phyloP scores from a whole-genome alignment of 2,113 vertebrate genomes.

The Rhipidura dahli region DNA sequence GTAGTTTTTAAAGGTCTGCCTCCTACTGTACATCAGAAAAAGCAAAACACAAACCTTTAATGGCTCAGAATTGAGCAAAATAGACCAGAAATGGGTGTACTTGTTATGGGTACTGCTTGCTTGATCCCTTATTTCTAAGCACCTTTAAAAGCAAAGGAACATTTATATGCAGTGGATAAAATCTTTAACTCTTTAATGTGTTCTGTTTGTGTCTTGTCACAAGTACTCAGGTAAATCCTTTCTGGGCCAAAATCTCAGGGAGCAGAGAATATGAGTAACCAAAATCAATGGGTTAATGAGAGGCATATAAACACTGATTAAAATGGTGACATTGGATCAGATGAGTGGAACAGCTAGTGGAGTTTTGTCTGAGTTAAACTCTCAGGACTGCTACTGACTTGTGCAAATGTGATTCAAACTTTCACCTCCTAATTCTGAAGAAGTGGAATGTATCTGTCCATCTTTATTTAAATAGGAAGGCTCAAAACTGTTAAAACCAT shows the following conservation, averaged over 20 bases:
- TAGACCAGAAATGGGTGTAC: neutral
- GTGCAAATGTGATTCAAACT: neutral
- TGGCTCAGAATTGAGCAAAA: neutral
- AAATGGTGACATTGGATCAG: neutral
- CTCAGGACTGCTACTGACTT: neutral
- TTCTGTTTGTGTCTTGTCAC: neutral
- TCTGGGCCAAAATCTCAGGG: neutral
- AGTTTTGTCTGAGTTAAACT: neutral
- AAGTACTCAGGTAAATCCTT: neutral
- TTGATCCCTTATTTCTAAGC: neutral
- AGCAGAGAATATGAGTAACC: neutral
- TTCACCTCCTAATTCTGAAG: neutral
- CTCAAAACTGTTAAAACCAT: neutral
- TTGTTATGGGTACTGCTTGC: neutral
- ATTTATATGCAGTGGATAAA: neutral
- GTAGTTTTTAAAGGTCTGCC: neutral
- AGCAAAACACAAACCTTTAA: neutral
- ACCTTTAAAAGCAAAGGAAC: neutral
- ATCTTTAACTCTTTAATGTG: neutral
- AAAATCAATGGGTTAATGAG: neutral
- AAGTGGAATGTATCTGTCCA: neutral
- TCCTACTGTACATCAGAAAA: neutral
- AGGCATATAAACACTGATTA: neutral
- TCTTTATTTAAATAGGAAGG: neutral
- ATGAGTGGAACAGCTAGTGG: neutral